Conservation (phyloP, 2,113 vertebrate genomes). For the Engraulis encrasicolus region DNA sequence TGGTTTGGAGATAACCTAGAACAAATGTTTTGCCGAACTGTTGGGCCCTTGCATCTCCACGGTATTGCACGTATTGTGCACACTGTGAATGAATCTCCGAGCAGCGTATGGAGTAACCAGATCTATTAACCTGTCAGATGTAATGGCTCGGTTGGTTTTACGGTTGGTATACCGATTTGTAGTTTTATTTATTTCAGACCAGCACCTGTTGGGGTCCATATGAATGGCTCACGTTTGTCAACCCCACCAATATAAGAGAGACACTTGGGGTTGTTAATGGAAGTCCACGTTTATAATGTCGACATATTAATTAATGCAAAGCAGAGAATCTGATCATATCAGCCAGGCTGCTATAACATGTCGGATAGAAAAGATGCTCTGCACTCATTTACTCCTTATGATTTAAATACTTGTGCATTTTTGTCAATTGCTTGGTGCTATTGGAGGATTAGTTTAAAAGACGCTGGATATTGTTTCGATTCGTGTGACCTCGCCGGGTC, state of each 20-base stretch:
- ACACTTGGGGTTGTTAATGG: slow-evolving; percentile 4
- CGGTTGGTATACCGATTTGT: slow-evolving; percentile 12
- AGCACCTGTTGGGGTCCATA: slow-evolving; percentile 3
- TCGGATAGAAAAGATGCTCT: neutral
- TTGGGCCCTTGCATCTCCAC: neutral
- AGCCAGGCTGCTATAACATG: neutral
- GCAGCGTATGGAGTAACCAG: neutral
- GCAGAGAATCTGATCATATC: neutral
- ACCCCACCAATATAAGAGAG: neutral
- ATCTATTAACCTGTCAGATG: slow-evolving; percentile 34
- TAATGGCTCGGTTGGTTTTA: slow-evolving; percentile 38
- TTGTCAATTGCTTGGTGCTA: neutral
- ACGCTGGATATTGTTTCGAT: neutral
- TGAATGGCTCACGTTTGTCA: neutral
- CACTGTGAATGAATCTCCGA: neutral
- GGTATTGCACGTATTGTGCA: neutral
- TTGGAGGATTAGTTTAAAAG: neutral
- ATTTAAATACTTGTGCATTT: neutral
- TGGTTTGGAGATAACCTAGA: neutral
- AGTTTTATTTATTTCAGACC: slow-evolving; percentile 4
- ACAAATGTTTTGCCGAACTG: neutral
- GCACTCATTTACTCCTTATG: neutral
- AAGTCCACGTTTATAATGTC: slow-evolving; percentile 2
- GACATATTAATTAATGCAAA: neutral
- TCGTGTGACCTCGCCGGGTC: slow-evolving; percentile 8